Conservation (phyloP, 2,113 vertebrate species). For the Dicrurus megarhynchus region DNA sequence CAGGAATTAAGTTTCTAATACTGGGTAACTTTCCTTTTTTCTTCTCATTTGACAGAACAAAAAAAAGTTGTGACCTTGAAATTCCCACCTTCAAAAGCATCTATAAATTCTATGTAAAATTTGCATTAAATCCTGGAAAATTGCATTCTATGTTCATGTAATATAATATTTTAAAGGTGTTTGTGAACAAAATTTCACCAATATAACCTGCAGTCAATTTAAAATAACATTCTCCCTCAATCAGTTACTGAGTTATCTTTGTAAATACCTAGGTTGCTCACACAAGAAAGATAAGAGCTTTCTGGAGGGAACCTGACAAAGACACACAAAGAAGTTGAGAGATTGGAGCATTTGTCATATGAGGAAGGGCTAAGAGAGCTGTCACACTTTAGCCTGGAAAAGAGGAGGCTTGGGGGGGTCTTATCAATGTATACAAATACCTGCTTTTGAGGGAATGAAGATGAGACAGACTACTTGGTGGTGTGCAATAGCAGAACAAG, state of each 20-base stretch:
- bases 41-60: neutral
- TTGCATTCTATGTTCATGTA: neutral
- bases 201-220: neutral
- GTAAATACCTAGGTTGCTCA: neutral
- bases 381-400: neutral
- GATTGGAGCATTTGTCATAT: neutral
- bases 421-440: neutral
- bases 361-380: neutral
- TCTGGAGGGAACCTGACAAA: neutral
- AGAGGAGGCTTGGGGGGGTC: fast-evolving
- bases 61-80: neutral
- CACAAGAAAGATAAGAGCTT: neutral
- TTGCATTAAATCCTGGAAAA: neutral
- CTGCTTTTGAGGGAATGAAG: neutral
- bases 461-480: neutral
- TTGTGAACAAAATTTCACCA: neutral
- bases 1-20: neutral
- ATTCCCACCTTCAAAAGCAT: neutral
- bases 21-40: neutral
- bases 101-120: neutral
- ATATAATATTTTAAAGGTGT: neutral
- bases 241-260: neutral
- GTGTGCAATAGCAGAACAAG: neutral
- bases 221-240: neutral
- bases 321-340: neutral